Evolutionary conservation across 2,113 vertebrate species (phyloP).

Genomic region (Lophochroa leadbeateri): DNA sequence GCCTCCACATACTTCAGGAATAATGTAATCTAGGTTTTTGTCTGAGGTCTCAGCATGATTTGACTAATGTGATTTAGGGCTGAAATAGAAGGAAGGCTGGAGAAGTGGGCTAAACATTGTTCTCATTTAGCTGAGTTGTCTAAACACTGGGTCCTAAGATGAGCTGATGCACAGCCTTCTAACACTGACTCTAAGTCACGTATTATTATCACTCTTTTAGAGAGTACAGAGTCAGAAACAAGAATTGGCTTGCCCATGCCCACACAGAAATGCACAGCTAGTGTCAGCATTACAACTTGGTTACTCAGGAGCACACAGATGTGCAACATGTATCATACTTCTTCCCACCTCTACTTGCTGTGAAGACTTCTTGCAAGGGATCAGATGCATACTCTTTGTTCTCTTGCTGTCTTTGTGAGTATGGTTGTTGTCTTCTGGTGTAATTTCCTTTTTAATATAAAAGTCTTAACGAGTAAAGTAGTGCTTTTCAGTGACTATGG

Average conservation of each 20-base stretch:
- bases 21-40: neutral
- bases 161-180: neutral
- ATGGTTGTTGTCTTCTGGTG: neutral
- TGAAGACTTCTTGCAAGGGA: neutral
- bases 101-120: constrained; percentile 8
- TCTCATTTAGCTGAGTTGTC: constrained; percentile 3
- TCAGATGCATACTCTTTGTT: neutral
- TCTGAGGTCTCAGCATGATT: neutral
- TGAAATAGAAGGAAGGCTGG: neutral
- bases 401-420: neutral
- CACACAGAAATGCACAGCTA: constrained; percentile 1
- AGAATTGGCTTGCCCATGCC: constrained; percentile 35
- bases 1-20: neutral
- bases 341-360: neutral
- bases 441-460: neutral
- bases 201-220: constrained; percentile 9
- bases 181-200: constrained; percentile 7
- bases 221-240: constrained; percentile 12
- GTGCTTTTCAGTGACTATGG: neutral
- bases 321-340: rapidly evolving
- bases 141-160: neutral
- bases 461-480: neutral
- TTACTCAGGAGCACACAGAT: neutral
- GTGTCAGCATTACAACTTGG: neutral
- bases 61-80: neutral